Percentiles rank a stretch among this genome's conserved stretches.
These are phyloP conservation scores for Antitype chi DNA, from an alignment of 2,888 invertebrate genomes.

Conservation along the genomic window DNA sequence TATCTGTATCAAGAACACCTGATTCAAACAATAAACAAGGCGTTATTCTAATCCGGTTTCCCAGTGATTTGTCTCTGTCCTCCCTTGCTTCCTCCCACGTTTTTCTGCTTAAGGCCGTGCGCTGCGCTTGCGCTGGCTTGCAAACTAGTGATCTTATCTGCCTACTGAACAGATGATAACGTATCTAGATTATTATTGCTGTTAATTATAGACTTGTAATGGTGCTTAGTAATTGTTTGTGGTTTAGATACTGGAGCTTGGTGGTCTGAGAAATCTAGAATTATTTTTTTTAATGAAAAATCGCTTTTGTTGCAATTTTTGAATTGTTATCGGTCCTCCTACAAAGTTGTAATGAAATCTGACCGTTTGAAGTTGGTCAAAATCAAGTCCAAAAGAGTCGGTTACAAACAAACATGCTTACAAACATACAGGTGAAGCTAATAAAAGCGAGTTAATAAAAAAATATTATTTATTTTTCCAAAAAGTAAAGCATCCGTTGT, in stretches of 20 bases:
- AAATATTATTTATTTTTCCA: too few species aligned
- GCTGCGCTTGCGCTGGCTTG: conserved; percentile 29
- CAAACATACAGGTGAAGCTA: too few species aligned
- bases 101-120: conserved; percentile 55
- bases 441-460: too few species aligned
- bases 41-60: conserved; percentile 46
- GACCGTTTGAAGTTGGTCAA: too few species aligned
- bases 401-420: too few species aligned
- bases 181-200: conserved; percentile 44
- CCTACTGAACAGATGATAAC: conserved; percentile 29
- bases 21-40: conserved; percentile 23
- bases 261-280: not conserved
- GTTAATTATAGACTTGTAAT: conserved; percentile 35
- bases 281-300: too few species aligned
- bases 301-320: too few species aligned
- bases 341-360: too few species aligned
- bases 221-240: not conserved
- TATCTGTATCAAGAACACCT: conserved; percentile 7
- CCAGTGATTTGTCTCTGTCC: conserved; percentile 59
- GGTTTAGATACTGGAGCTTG: not conserved
- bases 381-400: too few species aligned
- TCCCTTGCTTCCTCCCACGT: conserved; percentile 69
- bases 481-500: too few species aligned
- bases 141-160: conserved; percentile 43
- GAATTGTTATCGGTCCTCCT: too few species aligned